Conservation (phyloP, 2,113 vertebrate genomes). For the Rhinichthys klamathensis region DNA sequence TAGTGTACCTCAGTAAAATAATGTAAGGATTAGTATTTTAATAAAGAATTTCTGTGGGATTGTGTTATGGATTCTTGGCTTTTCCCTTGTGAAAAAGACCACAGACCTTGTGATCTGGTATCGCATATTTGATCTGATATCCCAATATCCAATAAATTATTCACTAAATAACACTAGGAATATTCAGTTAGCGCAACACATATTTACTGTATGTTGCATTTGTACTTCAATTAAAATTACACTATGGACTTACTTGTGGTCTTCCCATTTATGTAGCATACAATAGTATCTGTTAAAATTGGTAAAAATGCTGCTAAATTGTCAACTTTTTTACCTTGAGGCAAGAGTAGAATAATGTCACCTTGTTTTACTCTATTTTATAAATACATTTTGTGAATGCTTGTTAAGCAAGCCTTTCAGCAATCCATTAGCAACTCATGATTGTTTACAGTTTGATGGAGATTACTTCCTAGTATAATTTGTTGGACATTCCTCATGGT, state of each 20-base stretch:
- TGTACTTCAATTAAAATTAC: no score
- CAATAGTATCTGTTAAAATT: not conserved
- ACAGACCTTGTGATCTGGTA: no score
- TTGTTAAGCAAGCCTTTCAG: not conserved
- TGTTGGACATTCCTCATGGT: not conserved
- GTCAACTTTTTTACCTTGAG: not conserved
- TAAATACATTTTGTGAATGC: not conserved
- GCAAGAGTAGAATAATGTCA: not conserved
- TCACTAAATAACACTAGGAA: no score
- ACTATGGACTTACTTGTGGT: not conserved
- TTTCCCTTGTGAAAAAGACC: no score
- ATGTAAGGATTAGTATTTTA: no score
- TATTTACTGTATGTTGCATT: not conserved
- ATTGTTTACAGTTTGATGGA: not conserved
- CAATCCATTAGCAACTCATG: not conserved
- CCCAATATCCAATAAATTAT: no score
- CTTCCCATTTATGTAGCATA: not conserved
- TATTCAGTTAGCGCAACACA: not conserved
- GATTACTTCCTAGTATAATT: slow-evolving; percentile 9
- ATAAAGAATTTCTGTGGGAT: no score
- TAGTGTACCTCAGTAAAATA: no score
- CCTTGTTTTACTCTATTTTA: not conserved
- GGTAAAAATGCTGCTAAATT: not conserved
- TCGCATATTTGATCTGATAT: no score
- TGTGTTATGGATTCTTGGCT: no score